A percentile compares a stretch with the other conserved stretches of the same genome.
Conservation (phyloP, 2,113 vertebrate species). For the Stigmatopora nigra region DNA sequence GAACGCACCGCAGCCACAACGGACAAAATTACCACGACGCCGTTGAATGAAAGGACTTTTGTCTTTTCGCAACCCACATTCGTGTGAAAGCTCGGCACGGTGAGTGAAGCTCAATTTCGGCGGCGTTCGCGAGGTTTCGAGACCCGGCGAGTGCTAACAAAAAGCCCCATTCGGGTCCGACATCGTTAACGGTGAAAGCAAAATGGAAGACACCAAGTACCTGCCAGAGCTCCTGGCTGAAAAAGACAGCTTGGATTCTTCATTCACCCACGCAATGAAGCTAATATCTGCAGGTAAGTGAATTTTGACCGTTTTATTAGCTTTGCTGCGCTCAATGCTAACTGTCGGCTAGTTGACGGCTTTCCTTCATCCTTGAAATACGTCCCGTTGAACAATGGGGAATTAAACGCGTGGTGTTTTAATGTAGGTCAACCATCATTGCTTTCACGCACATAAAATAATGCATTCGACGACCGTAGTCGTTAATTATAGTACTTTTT, state of each 20-base stretch:
- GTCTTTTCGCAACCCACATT: not conserved
- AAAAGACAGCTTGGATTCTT: conserved; percentile 92
- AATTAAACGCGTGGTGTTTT: conserved; percentile 37
- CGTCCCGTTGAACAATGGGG: conserved; percentile 41
- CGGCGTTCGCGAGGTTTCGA: conserved; percentile 12
- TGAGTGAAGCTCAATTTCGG: not conserved
- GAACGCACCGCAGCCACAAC: not conserved
- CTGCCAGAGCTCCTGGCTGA: conserved; percentile 93
- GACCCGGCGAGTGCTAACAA: conserved; percentile 5
- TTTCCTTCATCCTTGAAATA: not conserved
- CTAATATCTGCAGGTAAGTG: conserved; percentile 60
- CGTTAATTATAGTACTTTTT: not conserved
- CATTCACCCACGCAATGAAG: conserved; percentile 93
- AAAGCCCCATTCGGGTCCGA: conserved; percentile 14
- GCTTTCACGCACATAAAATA: not conserved
- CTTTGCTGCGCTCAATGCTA: not conserved
- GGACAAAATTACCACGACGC: not conserved
- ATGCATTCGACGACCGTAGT: not conserved
- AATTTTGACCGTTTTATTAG: not conserved
- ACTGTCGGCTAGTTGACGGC: not conserved
- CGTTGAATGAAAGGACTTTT: not conserved
- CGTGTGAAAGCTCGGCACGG: not conserved
- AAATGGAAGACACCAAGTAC: conserved; percentile 93
- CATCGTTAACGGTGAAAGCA: conserved; percentile 49
- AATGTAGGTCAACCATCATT: conserved; percentile 2